Evolutionary conservation across 37 sponge, comb jelly and placozoan species (phyloP).

Genomic region (Beroe forskalii): DNA sequence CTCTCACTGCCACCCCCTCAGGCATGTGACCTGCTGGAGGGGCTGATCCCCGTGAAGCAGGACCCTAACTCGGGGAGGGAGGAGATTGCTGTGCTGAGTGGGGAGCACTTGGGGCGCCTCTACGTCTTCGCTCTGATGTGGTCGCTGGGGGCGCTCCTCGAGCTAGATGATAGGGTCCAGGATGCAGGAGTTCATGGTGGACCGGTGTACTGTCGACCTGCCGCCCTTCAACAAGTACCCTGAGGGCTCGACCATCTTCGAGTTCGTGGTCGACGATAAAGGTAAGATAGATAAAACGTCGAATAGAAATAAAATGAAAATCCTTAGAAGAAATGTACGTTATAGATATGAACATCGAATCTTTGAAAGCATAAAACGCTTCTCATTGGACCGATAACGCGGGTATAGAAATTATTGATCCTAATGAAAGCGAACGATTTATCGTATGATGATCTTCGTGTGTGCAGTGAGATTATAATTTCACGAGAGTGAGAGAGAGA

Average conservation of each 20-base stretch:
- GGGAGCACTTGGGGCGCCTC: conserved; percentile 78
- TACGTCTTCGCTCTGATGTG: conserved; percentile 97
- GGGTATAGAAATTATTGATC: too few species aligned
- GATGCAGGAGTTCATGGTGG: conserved; percentile 87
- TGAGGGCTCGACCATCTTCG: conserved; percentile 63
- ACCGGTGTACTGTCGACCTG: conserved; percentile 73
- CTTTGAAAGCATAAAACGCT: too few species aligned
- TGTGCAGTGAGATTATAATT: too few species aligned
- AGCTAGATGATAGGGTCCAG: conserved; percentile 90
- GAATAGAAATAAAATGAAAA: too few species aligned
- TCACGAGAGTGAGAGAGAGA: too few species aligned
- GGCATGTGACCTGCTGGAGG: conserved; percentile 84
- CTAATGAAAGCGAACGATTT: too few species aligned
- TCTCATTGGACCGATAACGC: too few species aligned
- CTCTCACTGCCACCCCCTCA: conserved; percentile 54
- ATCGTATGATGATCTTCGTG: too few species aligned
- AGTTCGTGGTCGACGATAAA: conserved; percentile 66
- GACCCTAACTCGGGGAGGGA: conserved; percentile 66
- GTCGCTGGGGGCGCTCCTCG: conserved; percentile 92
- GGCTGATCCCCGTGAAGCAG: conserved; percentile 73
- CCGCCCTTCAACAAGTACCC: conserved; percentile 70
- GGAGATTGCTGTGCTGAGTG: conserved; percentile 39
- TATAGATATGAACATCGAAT: too few species aligned
- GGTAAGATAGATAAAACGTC: too few species aligned
- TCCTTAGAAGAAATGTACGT: too few species aligned